phyloP scores from a whole-genome alignment of 2,797 vertebrate genomes.

The Fistularia commersonii region DNA sequence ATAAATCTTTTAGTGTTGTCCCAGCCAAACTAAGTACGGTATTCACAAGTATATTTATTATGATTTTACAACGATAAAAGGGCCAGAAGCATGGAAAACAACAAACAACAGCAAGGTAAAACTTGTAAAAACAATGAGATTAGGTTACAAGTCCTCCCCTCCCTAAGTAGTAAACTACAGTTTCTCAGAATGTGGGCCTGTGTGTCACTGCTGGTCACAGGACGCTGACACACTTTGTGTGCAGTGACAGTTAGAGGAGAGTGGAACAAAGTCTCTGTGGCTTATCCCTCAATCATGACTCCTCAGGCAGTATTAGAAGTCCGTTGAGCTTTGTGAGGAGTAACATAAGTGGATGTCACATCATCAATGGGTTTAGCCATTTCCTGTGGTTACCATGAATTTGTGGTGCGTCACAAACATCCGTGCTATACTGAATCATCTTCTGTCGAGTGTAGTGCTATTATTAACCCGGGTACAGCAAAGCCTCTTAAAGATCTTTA shows the following conservation, averaged over 20 bases:
- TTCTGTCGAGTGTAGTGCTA: constrained; percentile 52
- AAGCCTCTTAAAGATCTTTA: constrained; percentile 82
- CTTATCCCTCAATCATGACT: constrained; percentile 48
- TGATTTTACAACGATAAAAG: no score
- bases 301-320: constrained; percentile 33
- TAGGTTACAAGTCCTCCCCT: background rate
- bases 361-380: constrained; percentile 34
- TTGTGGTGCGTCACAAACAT: constrained; percentile 55
- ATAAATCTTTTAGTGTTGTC: no score
- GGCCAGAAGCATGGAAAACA: no score
- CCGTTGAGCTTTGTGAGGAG: constrained; percentile 37
- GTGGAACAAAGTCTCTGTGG: constrained; percentile 31
- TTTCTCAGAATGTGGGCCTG: constrained; percentile 59
- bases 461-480: constrained; percentile 81
- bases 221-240: constrained; percentile 51
- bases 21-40: no score
- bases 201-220: constrained; percentile 51
- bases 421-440: constrained; percentile 42
- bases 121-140: no score
- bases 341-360: constrained; percentile 33
- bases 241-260: constrained; percentile 37
- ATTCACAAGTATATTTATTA: no score
- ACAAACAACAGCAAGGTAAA: no score
- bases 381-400: constrained; percentile 40
- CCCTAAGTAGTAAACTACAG: constrained; percentile 34